A percentile compares a stretch with the other conserved stretches of the same genome.
Evolutionary conservation across 2,888 invertebrate species (phyloP).

Genomic region (Drosophila vallismaia): DNA sequence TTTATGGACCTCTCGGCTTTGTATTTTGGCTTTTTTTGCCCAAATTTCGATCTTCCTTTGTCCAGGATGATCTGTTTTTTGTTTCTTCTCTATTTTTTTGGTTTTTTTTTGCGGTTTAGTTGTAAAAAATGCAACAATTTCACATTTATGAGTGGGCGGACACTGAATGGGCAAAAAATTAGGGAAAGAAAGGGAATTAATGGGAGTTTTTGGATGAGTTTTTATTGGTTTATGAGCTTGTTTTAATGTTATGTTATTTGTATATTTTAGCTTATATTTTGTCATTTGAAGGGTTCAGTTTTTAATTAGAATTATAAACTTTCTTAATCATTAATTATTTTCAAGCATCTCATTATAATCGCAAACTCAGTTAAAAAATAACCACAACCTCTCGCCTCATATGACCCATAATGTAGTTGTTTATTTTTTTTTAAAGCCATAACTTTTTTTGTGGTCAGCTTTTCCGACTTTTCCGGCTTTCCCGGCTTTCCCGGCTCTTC

Average conservation of each 20-base stretch:
- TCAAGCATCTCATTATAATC: too few relatives aligned
- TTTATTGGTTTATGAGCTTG: too few relatives aligned
- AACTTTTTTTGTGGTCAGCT: slow-evolving; percentile 8
- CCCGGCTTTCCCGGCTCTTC: not conserved
- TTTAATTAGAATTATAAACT: too few relatives aligned
- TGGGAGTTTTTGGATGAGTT: too few relatives aligned
- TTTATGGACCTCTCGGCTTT: slow-evolving; percentile 45
- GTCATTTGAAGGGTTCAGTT: too few relatives aligned
- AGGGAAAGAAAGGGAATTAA: not conserved
- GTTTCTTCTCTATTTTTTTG: slow-evolving; percentile 8
- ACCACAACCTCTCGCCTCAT: not conserved
- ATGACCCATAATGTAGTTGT: not conserved
- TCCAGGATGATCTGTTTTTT: slow-evolving; percentile 21
- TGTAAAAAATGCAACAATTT: slow-evolving; percentile 30
- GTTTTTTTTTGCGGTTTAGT: slow-evolving; percentile 45
- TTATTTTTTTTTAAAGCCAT: not conserved
- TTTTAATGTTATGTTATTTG: too few relatives aligned
- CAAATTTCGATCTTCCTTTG: slow-evolving; percentile 27
- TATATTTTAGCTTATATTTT: too few relatives aligned
- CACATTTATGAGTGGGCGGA: slow-evolving; percentile 7
- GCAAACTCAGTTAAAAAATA: not conserved
- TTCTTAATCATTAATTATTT: too few relatives aligned
- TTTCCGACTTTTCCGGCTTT: not conserved
- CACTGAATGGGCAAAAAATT: not conserved
- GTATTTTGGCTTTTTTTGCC: slow-evolving; percentile 24